These are phyloP conservation scores for Adelphocoris suturalis DNA, from an alignment of 2,888 invertebrate genomes.

Conservation along the genomic window DNA sequence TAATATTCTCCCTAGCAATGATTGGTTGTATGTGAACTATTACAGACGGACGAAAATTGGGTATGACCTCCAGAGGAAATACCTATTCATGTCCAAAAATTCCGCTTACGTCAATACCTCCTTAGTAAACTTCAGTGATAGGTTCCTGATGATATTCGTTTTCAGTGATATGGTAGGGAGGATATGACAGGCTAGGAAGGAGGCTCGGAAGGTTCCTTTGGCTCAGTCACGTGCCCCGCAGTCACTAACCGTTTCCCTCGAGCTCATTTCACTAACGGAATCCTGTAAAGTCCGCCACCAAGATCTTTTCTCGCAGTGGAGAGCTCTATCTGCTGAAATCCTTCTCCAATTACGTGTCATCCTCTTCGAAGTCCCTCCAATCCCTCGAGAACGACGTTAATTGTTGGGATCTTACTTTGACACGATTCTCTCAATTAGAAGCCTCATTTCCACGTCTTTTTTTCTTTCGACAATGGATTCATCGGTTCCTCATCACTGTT, in stretches of 20 bases:
- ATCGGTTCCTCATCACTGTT: constrained; percentile 14
- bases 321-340: not conserved
- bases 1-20: too few relatives aligned
- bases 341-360: not conserved
- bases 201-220: not conserved
- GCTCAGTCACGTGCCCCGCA: not conserved
- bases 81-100: too few relatives aligned
- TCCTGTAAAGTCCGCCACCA: not conserved
- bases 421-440: not conserved
- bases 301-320: not conserved
- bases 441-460: not conserved
- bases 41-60: too few relatives aligned
- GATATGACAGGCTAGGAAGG: too few relatives aligned
- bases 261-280: constrained; percentile 47
- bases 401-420: not conserved
- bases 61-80: too few relatives aligned
- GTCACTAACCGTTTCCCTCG: constrained; percentile 18
- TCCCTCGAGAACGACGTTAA: not conserved
- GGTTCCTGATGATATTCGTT: too few relatives aligned
- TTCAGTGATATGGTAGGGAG: too few relatives aligned
- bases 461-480: not conserved
- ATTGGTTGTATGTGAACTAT: too few relatives aligned
- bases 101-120: too few relatives aligned
- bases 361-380: not conserved
- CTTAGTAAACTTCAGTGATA: too few relatives aligned